These are phyloP conservation scores for Antrozous pallidus DNA, from an alignment of 2,797 vertebrate genomes.

Conservation along the genomic window DNA sequence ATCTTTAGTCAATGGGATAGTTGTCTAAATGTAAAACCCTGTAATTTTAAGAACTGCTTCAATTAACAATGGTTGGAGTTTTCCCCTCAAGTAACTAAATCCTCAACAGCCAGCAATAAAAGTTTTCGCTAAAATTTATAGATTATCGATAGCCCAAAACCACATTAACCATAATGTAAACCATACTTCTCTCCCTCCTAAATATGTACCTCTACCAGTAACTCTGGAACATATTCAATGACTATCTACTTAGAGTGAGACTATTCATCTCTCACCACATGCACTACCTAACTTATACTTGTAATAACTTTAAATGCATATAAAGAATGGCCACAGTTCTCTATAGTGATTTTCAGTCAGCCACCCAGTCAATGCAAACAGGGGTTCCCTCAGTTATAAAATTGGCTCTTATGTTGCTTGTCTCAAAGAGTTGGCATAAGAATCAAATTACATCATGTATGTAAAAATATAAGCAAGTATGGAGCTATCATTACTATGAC, in stretches of 20 bases:
- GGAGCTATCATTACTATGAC: not conserved
- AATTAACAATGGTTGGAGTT: not conserved
- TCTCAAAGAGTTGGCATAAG: not conserved
- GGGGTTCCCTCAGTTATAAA: not conserved
- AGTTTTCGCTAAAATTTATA: not conserved
- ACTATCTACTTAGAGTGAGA: not conserved
- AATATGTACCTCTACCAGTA: not conserved
- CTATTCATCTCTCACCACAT: not conserved
- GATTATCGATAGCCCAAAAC: not conserved
- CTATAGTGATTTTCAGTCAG: not conserved
- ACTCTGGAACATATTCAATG: not conserved
- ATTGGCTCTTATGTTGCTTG: not conserved
- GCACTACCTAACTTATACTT: not conserved
- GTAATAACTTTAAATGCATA: not conserved
- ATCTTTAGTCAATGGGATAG: not conserved
- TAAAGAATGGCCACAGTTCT: not conserved
- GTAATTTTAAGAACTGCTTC: slow-evolving; percentile 39
- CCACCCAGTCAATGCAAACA: not conserved
- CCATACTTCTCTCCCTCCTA: not conserved
- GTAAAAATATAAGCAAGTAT: not conserved
- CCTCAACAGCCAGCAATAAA: not conserved
- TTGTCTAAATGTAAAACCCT: not conserved
- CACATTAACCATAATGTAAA: not conserved
- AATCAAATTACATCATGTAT: not conserved
- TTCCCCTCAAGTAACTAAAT: slow-evolving; percentile 17